Evolutionary conservation across 2,888 invertebrate genomes (phyloP), one percentile per base, ranked within the genome.

Genomic region (Lepidonotus clava): DNA sequence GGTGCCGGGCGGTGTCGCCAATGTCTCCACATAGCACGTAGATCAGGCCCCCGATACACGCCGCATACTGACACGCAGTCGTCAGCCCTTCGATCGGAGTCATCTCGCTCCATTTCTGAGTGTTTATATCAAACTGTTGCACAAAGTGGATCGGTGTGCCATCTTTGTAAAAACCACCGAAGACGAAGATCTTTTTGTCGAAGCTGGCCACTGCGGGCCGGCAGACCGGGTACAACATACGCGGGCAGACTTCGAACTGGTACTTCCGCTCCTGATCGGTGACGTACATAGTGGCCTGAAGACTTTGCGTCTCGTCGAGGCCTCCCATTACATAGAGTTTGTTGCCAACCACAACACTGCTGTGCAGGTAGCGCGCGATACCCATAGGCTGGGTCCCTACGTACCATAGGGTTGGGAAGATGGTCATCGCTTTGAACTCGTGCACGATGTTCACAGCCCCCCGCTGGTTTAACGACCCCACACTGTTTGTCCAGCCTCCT

Each of bases 371-470:
- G 40, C 90, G 87, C 40, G 87, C 87, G 34, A 89, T 86, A 6
- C 88, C 87, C 88, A 89, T 89, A n/a, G 84, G 56, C 51, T 89
- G 88, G 24, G 87, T 87, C 8, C 90, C 89, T 0, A 89, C 89
- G 83, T 90, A 89, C 90, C 89, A 90, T 41, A 90, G 84, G 0
- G 90, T 90, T 0, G 90, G 90, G 80, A 90, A 90, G 76, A 89
- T 89, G n/a, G 87, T 87, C 89, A 89, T 89, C 14, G 84, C 87
- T 83, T 87, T 89, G 87, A 90, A 90, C 86, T 90, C 90, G 40
- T 90, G 89, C 34, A 90, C 87, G 36, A 85, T 71, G 77, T 89
- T 89, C 0, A 88, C 89, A 0, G 90, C 89, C 2, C 90, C 90
- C 18, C 86, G 67, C 80, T 89, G 87, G 61, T 89, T 90, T 84